Evolutionary conservation across 1,140 invertebrate species (phyloP).

Genomic region (Drosophila ohnishii): DNA sequence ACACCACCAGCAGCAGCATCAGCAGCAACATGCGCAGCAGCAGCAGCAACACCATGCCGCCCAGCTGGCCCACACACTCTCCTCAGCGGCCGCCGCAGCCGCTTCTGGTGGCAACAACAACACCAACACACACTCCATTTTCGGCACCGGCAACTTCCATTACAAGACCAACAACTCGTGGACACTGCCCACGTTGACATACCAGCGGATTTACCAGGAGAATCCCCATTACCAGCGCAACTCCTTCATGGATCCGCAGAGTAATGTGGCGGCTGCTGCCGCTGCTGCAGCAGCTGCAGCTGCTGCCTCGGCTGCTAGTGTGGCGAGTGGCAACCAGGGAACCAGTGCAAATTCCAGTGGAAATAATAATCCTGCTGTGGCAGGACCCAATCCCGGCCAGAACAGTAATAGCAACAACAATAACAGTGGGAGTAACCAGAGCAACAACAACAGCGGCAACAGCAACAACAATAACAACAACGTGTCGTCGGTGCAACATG

Average conservation of each 20-base stretch:
- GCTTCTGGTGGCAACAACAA: conserved; percentile 39
- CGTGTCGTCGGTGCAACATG: conserved; percentile 70
- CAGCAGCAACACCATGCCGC: conserved; percentile 71
- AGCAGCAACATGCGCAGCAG: conserved; percentile 55
- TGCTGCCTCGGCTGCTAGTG: conserved; percentile 26
- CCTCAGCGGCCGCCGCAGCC: conserved; percentile 57
- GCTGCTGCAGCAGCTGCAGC: conserved; percentile 37
- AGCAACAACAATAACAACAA: conserved; percentile 50
- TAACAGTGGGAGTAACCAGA: conserved; percentile 21
- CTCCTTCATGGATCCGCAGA: conserved; percentile 65
- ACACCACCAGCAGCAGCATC: conserved; percentile 43
- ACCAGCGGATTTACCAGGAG: conserved; percentile 77
- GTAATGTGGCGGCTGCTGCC: conserved; percentile 25
- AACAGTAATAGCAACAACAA: conserved; percentile 1
- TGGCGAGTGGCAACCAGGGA: conserved; percentile 15
- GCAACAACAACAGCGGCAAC: conserved; percentile 5
- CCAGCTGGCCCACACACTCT: conserved; percentile 65
- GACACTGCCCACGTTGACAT: conserved; percentile 73
- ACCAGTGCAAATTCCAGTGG: conserved; percentile 10
- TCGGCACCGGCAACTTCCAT: conserved; percentile 80
- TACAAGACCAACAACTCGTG: conserved; percentile 82
- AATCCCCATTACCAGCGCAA: conserved; percentile 73
- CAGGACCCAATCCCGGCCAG: conserved; percentile 14
- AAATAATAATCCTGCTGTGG: conserved; percentile 19
- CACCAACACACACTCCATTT: conserved; percentile 77